Conservation (phyloP, 2,113 vertebrate genomes). For the Podarcis muralis region DNA sequence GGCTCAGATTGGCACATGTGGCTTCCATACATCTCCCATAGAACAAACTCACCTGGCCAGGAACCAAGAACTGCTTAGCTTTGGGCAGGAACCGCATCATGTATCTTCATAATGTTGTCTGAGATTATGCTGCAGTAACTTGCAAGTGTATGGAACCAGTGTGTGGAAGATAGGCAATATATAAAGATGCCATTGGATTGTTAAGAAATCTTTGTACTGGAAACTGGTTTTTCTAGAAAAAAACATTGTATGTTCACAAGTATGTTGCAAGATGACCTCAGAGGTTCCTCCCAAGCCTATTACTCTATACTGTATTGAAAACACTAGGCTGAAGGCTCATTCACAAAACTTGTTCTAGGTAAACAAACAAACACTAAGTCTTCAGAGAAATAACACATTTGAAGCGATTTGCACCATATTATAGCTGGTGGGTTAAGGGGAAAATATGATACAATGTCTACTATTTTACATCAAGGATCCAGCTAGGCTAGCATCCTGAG, state of each 20-base stretch:
- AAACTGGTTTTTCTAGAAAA: background rate
- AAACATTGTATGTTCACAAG: too few species aligned
- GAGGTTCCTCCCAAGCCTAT: too few species aligned
- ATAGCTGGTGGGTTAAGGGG: background rate
- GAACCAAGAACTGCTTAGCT: background rate
- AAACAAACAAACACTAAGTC: background rate
- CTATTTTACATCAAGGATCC: background rate
- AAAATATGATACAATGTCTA: background rate
- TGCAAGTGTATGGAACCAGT: background rate
- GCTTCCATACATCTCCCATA: background rate
- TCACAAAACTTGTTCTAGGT: background rate
- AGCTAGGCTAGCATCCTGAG: background rate
- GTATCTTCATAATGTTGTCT: background rate
- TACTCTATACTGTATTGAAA: background rate
- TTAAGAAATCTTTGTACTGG: background rate
- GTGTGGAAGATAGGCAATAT: background rate
- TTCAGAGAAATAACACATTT: background rate
- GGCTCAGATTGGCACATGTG: background rate
- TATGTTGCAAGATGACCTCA: too few species aligned
- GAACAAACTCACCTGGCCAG: background rate
- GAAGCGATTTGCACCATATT: background rate
- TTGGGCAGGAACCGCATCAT: too few species aligned
- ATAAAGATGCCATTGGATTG: background rate
- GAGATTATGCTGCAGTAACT: background rate
- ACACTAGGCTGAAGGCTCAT: background rate